These are phyloP conservation scores for Calliphora vomitoria DNA, from an alignment of 2,888 invertebrate species.

Conservation along the genomic window DNA sequence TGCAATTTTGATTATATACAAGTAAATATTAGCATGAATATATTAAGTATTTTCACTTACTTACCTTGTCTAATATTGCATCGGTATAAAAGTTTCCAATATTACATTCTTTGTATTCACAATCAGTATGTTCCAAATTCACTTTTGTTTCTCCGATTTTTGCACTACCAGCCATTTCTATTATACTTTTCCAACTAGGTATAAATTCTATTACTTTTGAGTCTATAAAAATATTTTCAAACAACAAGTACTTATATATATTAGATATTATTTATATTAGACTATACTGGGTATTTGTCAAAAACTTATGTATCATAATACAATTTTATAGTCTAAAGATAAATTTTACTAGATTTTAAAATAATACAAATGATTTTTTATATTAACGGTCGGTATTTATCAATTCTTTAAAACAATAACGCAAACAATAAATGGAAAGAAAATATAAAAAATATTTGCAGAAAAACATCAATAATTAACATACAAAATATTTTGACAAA, in stretches of 20 bases:
- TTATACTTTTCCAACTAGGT: slow-evolving; percentile 42
- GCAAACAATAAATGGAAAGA: too few relatives aligned
- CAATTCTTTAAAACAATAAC: too few relatives aligned
- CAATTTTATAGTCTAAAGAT: too few relatives aligned
- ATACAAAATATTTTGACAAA: too few relatives aligned
- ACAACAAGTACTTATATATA: not conserved
- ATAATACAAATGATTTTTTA: too few relatives aligned
- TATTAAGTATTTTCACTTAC: slow-evolving; percentile 84
- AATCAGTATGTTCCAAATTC: slow-evolving; percentile 85
- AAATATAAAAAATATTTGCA: too few relatives aligned
- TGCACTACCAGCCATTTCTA: slow-evolving; percentile 37
- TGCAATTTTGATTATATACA: not conserved
- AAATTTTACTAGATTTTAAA: too few relatives aligned
- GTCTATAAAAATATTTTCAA: slow-evolving; percentile 47
- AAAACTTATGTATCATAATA: too few relatives aligned
- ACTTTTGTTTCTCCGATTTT: slow-evolving; percentile 84
- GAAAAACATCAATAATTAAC: too few relatives aligned
- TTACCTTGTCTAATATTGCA: slow-evolving; percentile 88
- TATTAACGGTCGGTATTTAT: too few relatives aligned
- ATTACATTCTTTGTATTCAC: slow-evolving; percentile 88
- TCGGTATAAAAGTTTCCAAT: slow-evolving; percentile 90
- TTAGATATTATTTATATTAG: too few relatives aligned
- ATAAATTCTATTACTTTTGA: slow-evolving; percentile 22
- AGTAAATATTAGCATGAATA: not conserved
- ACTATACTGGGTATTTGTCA: too few relatives aligned